Base-by-base conservation (phyloP, 2,888 invertebrate genomes). In the Lypha dubia region DNA sequence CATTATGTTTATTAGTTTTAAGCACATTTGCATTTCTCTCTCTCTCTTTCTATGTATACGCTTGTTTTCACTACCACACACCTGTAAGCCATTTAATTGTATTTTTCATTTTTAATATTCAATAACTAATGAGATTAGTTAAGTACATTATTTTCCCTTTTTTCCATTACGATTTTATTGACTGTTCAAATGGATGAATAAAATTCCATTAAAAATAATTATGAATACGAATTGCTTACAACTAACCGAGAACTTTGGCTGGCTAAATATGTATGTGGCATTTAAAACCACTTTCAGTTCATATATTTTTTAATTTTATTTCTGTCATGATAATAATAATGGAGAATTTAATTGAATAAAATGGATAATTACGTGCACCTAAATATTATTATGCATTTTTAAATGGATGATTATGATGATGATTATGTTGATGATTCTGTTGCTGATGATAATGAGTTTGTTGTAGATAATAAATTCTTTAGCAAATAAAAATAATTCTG, bases 171-270 rank as follows among this genome's bases (percentile, higher is more conserved):
- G n/a, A 28, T 49, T 65, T 63, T 44, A 56, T 65, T 56, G 56
- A 65, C 75, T 65, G 56, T 41, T 20, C 0, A 65, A 56, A n/a
- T 53, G 63, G 24, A 24, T 62, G 51, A 17, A 53, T 41, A 56
- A 65, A 65, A 35, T 28, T 4, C 35, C 75, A 75, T 65, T 75
- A 56, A 65, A 65, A 56, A 46, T 75, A 56, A 75, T 75, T 75
- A 75, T 22, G 65, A 53, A 38, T 38, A 6, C 44, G 20, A 32
- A 9, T 44, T 62, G 49, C 28, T n/a, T n/a, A n/a, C n/a, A n/a
- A n/a, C n/a, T n/a, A 15, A 28, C 28, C 0, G 9, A 17, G 20
- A 20, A 9, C 15, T 24, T 38, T 51, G n/a, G 49, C 11, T 13
- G 60, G 24, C 35, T 38, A 46, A 49, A 24, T 46, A 22, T 74